Evolutionary conservation across 2,113 vertebrate genomes (phyloP).

Genomic region (Parotia lawesii): DNA sequence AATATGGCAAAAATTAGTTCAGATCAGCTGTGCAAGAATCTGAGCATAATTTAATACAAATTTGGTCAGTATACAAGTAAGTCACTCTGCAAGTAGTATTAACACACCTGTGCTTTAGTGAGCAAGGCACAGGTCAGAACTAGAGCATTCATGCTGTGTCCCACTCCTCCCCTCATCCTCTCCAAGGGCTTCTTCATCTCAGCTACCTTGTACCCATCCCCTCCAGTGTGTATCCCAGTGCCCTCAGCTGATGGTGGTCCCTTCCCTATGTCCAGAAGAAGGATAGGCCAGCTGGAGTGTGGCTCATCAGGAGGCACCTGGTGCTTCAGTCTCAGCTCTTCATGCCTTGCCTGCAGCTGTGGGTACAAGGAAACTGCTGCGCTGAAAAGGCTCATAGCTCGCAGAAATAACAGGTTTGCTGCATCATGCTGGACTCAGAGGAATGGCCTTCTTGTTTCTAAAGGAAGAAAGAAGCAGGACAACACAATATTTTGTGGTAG

Average conservation of each 20-base stretch:
- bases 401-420: neutral
- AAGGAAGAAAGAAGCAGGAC: neutral
- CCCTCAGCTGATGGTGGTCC: neutral
- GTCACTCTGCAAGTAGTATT: neutral
- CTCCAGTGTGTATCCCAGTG: fast-evolving
- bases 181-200: neutral
- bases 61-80: neutral
- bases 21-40: neutral
- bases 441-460: neutral
- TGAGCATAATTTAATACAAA: neutral
- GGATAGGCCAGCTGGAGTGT: no score
- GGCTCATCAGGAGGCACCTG: neutral
- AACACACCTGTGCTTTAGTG: neutral
- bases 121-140: neutral
- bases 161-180: neutral
- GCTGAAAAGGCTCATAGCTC: neutral
- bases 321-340: neutral
- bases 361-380: neutral
- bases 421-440: neutral
- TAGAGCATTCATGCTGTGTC: neutral
- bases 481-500: neutral
- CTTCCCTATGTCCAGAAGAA: neutral
- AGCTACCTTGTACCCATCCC: neutral
- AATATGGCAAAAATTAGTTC: neutral
- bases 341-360: neutral